Percentiles rank a stretch among this genome's conserved stretches.
Evolutionary conservation across 1,140 invertebrate genomes (phyloP).

Genomic region (Drosophila dunni): DNA sequence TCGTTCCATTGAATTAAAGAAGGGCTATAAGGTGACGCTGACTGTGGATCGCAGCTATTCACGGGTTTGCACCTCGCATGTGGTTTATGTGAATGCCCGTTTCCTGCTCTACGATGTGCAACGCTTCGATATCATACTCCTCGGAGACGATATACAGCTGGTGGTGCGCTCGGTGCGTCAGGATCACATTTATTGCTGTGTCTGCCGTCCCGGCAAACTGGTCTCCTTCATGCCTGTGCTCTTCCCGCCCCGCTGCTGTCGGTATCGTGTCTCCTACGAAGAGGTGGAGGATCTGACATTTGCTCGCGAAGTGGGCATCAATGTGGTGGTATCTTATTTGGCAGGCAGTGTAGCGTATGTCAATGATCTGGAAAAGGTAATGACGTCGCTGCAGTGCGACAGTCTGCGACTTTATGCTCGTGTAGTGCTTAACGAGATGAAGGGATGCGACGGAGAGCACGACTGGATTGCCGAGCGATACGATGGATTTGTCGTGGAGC

Average conservation of each 20-base stretch:
- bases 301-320: constrained; percentile 69
- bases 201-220: constrained; percentile 52
- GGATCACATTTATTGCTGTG: constrained; percentile 55
- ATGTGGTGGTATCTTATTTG: constrained; percentile 68
- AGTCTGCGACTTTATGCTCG: constrained; percentile 65
- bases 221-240: constrained; percentile 67
- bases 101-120: constrained; percentile 60
- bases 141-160: constrained; percentile 70
- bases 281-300: constrained; percentile 80
- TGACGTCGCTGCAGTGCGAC: constrained; percentile 58
- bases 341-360: constrained; percentile 59
- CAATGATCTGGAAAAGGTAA: constrained; percentile 48
- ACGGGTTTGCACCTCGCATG: not conserved
- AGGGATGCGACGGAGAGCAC: constrained; percentile 57
- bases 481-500: constrained; percentile 74
- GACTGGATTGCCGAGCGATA: constrained; percentile 69
- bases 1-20: not conserved
- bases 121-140: constrained; percentile 64
- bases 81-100: constrained; percentile 71
- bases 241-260: constrained; percentile 60
- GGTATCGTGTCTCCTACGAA: constrained; percentile 63
- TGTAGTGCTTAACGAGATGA: constrained; percentile 67
- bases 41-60: constrained; percentile 65
- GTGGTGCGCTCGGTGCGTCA: constrained; percentile 35
- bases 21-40: constrained; percentile 37